Base-by-base conservation (phyloP, 2,888 invertebrate genomes). In the Entomobrya proxima region DNA sequence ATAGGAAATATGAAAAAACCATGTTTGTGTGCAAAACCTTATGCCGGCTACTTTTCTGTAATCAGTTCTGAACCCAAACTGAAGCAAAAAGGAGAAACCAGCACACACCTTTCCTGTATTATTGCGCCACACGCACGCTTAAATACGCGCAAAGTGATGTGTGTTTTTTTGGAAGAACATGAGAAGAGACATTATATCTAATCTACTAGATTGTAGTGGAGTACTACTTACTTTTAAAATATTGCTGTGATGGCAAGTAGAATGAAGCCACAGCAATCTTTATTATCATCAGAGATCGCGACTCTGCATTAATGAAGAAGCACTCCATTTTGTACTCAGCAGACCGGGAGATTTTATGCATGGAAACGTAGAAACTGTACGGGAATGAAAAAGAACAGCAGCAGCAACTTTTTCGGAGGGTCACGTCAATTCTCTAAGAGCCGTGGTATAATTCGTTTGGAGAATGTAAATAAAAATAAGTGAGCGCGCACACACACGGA, bases 261-360 rank as follows among this genome's bases (percentile, higher is more conserved):
- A n/a, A 35, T 67, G 37, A 2, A 18, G n/a, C n/a, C n/a, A n/a
- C n/a, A 21, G 21, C 21, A 37, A 37, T 21, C 0, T 37, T 67
- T 67, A 21, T 11, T 67, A 67, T 67, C 37, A 37, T 2, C 44
- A 37, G 37, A 18, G 18, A 67, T 67, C 64, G 21, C 64, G 64
- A 67, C 37, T 67, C 21, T 67, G 37, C 64, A 67, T 67, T 67
- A 67, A 67, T 67, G 64, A 67, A 67, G 64, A 21, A 67, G 37
- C 64, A 67, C 64, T 67, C 35, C 64, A 67, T 37, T 37, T 37
- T 37, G 21, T n/a, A n/a, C 64, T 67, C 37, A 21, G n/a, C n/a
- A n/a, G n/a, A 44, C 40, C 44, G 69, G n/a, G 69, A 24, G 44
- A 44, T 27, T 35, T 35, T 18, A 64, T 64, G 64, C 64, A 27